Evolutionary conservation across 2,888 invertebrate species (phyloP), one percentile per base, ranked within the genome.

Genomic region (Neoscelio sp.): DNA sequence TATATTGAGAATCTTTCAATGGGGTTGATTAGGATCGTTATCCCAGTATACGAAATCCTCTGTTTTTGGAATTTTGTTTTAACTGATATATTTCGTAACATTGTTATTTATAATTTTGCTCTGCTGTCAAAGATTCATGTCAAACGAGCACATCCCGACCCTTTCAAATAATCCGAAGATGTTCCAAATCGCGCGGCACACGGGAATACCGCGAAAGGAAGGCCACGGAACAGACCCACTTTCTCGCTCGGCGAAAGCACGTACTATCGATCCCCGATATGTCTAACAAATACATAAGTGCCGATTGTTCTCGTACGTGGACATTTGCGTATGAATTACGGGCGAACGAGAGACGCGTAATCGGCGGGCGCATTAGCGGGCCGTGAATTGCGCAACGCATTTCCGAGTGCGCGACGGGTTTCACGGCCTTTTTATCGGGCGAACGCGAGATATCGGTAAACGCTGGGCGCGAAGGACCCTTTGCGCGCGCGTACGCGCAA

Each of bases 161-260:
- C 30, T 30, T 6, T 8, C 6, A 30, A 30, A n/a, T 8, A 30
- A 44, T 44, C 6, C n/a, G 30, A 67, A 62, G 67, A 60, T 65
- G 77, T 40, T 77, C 70, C 26, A 42, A 64, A 65, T 58, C 35
- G 70, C 18, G 46, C 38, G 35, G 20, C 42, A 64, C 62, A 62
- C 40, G 42, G 28, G 50, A 38, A 58, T 65, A 62, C 38, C 20
- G 54, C 52, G 58, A 64, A 58, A 67, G 70, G 67, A 78, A 73
- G 78, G 78, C 68, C 68, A 38, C 20, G 68, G 78, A 68, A 38
- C 20, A 73, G 78, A 68, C 73, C 78, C 62, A 78, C 68, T 73
- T 78, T 78, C 73, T 64, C 68, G 62, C 42, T 38, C 35, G 26
- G 62, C 62, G 68, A 74, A 78, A 78, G 78, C 78, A 48, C 73